Evolutionary conservation across 1,140 invertebrate genomes (phyloP), one percentile per base, ranked within the genome.

Genomic region (Procambarus virginalis): DNA sequence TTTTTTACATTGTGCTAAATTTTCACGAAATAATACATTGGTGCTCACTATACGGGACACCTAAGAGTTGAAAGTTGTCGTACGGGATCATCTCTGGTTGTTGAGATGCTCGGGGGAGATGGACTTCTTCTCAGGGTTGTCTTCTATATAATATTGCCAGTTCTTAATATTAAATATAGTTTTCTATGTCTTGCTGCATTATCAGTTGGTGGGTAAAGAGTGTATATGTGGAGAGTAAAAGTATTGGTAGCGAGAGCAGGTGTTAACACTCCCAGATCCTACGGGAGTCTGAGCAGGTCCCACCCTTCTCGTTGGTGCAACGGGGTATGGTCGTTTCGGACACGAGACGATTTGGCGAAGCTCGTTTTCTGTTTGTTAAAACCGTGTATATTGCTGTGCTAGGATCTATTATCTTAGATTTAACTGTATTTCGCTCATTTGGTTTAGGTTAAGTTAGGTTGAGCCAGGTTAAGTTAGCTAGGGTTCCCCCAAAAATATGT

Each of bases 181-280:
- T 22, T 70, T 70, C 10, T n/a, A 17, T 4, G 22, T 17, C 2
- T 5, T 4, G 68, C 4, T 3, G n/a, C 6, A 10, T 34, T 70
- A 34, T 34, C 68, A 17, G 14, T 14, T 3, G 17, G 9, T 6
- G 10, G 2, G 4, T 34, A 70, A 70, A 70, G 6, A 34, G n/a
- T n/a, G n/a, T 34, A 10, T 70, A 70, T n/a, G 22, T 70, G 6
- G 6, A 6, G 3, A 70, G 17, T 8, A 5, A 34, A 17, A 34
- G 80, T 10, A 10, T 17, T 10, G 58, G 6, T 48, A 45, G 60
- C 22, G 9, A 70, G 85, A 20, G 6, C 20, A 86, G 84, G 77
- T 90, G 89, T 90, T 90, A 78, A 78, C 76, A 78, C 87, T 84
- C 87, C 75, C 87, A 88, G 64, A 70, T 88, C 86, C 86, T 88